Percentiles rank a stretch among this genome's conserved stretches.
Evolutionary conservation across 2,113 vertebrate genomes (phyloP).

Genomic region (Deroptyus accipitrinus): DNA sequence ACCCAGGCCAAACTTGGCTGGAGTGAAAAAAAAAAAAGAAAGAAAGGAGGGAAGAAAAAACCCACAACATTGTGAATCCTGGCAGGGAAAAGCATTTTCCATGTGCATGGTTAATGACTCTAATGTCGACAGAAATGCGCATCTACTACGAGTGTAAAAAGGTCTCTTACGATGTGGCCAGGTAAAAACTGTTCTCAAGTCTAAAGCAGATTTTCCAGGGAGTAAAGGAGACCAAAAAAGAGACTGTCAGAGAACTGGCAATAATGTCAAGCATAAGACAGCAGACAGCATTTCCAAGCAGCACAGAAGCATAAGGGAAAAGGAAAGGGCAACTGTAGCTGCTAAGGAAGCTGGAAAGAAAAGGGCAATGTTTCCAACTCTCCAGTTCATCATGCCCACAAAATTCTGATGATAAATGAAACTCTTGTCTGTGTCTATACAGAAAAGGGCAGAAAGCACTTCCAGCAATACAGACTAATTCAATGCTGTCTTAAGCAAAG

Average conservation of each 20-base stretch:
- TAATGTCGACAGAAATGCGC: neutral
- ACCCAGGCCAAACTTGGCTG: neutral
- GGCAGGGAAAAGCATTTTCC: neutral
- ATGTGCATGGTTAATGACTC: neutral
- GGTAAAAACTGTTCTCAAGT: neutral
- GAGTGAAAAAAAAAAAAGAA: rapidly evolving
- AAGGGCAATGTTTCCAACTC: neutral
- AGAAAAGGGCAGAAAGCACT: neutral
- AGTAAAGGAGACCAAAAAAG: neutral
- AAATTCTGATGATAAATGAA: neutral
- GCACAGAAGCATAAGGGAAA: neutral
- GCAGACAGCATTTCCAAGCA: neutral
- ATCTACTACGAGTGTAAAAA: neutral
- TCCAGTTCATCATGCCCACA: neutral
- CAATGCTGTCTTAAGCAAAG: neutral
- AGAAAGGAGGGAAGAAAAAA: rapidly evolving
- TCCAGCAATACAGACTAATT: neutral
- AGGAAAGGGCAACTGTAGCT: neutral
- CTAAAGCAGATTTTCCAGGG: neutral
- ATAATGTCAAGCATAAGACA: neutral
- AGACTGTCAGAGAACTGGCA: neutral
- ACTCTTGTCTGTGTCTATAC: neutral
- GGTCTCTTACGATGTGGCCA: neutral
- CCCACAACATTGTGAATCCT: neutral
- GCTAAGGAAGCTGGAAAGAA: neutral